phyloP scores from a whole-genome alignment of 2,797 vertebrate species.

The Rhinatrema bivittatum region DNA sequence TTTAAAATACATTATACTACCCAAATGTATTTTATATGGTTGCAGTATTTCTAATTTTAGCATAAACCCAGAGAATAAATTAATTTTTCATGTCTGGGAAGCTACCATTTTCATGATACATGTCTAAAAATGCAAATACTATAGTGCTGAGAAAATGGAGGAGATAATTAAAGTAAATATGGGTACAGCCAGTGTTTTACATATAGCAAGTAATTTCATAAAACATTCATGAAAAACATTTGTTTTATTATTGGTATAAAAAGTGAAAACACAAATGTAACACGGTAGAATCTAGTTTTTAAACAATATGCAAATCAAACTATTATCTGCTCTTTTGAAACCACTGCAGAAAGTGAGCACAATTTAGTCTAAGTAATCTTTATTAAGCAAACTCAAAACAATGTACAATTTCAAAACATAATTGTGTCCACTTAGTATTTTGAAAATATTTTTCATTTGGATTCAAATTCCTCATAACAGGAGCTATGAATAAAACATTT shows the following conservation, averaged over 20 bases:
- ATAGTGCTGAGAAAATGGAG: slow-evolving; percentile 4
- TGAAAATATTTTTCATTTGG: slow-evolving; percentile 14
- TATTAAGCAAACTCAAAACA: background rate
- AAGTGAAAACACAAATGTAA: slow-evolving; percentile 8
- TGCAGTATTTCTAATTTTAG: slow-evolving; percentile 7
- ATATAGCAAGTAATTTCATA: slow-evolving; percentile 7
- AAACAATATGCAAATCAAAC: slow-evolving; percentile 1
- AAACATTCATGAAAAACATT: slow-evolving; percentile 8
- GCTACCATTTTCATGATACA: slow-evolving; percentile 3
- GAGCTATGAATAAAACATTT: slow-evolving; percentile 25
- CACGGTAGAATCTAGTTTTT: background rate
- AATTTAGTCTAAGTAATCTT: background rate
- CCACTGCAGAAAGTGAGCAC: too few relatives aligned
- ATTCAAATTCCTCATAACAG: slow-evolving; percentile 24
- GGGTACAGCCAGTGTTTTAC: background rate
- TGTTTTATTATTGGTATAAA: slow-evolving; percentile 13
- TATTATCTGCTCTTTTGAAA: background rate
- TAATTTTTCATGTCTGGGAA: background rate
- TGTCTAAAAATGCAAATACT: slow-evolving; percentile 1
- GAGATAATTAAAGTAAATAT: background rate
- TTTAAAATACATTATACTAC: background rate
- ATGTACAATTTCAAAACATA: background rate
- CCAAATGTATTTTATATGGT: background rate
- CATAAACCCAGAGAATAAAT: slow-evolving; percentile 6
- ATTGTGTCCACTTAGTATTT: slow-evolving; percentile 10